These are phyloP conservation scores for Spea multiplicata DNA, from an alignment of 2,113 vertebrate genomes.

Conservation along the genomic window DNA sequence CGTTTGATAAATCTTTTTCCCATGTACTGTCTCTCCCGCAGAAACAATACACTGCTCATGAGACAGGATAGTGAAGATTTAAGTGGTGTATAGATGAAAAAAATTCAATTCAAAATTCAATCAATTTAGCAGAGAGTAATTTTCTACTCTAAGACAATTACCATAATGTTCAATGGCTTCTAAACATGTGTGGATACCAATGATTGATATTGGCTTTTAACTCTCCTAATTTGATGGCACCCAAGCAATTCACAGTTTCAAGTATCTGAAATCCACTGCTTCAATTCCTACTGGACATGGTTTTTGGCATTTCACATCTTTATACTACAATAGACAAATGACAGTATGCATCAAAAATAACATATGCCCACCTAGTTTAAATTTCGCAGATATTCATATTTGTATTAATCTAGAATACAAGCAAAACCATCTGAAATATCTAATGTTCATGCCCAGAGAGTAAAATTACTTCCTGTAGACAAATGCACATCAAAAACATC, in stretches of 20 bases:
- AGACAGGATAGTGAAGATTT: slow-evolving; percentile 38
- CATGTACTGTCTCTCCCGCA: slow-evolving; percentile 12
- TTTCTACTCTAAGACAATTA: slow-evolving; percentile 55
- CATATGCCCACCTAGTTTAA: too few relatives aligned
- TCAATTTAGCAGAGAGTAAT: slow-evolving; percentile 61
- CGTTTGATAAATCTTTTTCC: not conserved
- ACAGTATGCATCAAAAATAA: too few relatives aligned
- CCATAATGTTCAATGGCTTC: slow-evolving; percentile 28
- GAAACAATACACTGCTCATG: slow-evolving; percentile 43
- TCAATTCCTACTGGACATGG: too few relatives aligned
- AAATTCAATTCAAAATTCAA: slow-evolving; percentile 45
- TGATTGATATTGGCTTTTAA: slow-evolving; percentile 47
- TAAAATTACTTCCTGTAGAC: too few relatives aligned
- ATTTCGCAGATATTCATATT: too few relatives aligned
- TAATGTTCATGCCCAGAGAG: too few relatives aligned
- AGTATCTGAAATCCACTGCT: not conserved
- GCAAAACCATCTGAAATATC: too few relatives aligned
- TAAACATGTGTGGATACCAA: slow-evolving; percentile 29
- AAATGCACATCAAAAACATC: too few relatives aligned
- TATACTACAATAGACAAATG: too few relatives aligned
- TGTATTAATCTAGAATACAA: too few relatives aligned
- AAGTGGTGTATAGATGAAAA: slow-evolving; percentile 25
- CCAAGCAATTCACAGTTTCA: slow-evolving; percentile 49
- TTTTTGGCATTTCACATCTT: not conserved
- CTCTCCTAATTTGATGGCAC: slow-evolving; percentile 58